Evolutionary conservation across 2,113 vertebrate genomes (phyloP), one percentile per base, ranked within the genome.

Genomic region (Aviceda subcristata): DNA sequence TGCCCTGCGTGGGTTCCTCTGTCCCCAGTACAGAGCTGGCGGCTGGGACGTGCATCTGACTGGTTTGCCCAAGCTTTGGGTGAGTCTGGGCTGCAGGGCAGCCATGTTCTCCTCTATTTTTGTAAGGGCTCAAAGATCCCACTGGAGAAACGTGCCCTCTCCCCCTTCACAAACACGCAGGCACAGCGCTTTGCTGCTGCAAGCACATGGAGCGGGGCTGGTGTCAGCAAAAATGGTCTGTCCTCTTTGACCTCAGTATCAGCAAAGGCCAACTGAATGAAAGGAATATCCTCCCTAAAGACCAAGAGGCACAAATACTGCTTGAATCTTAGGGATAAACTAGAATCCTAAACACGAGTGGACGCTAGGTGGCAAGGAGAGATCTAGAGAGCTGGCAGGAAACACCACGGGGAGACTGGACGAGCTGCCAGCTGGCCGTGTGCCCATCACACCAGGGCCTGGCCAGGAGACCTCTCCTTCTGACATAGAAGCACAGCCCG

Each of bases 371-470:
- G 29, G 30, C 43, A 76, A 89, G 72, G 67, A 56, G 59, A 77
- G 34, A 74, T 27, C 20, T 21, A 15, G 63, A 69, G 19, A 32
- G 36, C 38, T 57, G 38, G 18, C 9, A 71, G 72, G 20, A 32
- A 86, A 57, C 32, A n/a, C 39, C 13, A 15, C 0, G 0, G 24
- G 59, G 64, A 90, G 45, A 18, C 29, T 4, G 3, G 5, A 26
- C 32, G 39, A 69, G 23, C 45, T 87, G 29, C 21, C 76, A 68
- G n/a, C 39, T 59, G 63, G 12, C 29, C 39, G 18, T 19, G 48
- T 77, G 89, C 20, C 68, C 82, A 51, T 17, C 15, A 27, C 43
- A 50, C 12, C 19, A 38, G 50, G 41, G 56, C 21, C 4, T 2
- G 1, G 9, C 29, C 63, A 27, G 51, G 9, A 55, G 43, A 69